Evolutionary conservation across 2,113 vertebrate genomes (phyloP), one percentile per base, ranked within the genome.

Genomic region (Brachypteracias leptosomus): DNA sequence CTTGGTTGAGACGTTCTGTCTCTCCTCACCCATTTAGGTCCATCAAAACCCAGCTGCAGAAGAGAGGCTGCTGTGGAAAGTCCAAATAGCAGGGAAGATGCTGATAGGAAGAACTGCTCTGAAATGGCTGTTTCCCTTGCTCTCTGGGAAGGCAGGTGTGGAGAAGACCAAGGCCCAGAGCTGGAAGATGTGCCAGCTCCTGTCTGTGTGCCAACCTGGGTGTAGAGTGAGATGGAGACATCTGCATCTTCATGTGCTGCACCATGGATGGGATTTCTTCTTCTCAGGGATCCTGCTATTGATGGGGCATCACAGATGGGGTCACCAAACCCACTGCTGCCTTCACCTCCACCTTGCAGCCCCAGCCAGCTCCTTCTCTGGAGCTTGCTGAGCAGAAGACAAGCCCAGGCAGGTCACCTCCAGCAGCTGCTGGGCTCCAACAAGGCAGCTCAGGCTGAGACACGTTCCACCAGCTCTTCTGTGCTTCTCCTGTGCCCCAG

Each of bases 81-180:
- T 51, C 31, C 40, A 52, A 35, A 47, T n/a, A 20, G 29, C 57
- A 86, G 38, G n/a, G n/a, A 70, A 35, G 59, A 17, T 47, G 49
- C 54, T 46, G 49, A 14, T 3, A 22, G 28, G 7, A 19, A 83
- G 80, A 81, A 33, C 44, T 67, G 31, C 57, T 68, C 72, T 83
- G 79, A 67, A 67, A 67, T 24, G 12, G 58, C n/a, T n/a, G 13
- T 87, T 72, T 89, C 20, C 17, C 40, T 90, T 86, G 20, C 66
- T 87, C 35, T 62, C 44, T 90, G 31, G 89, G 57, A 83, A 28
- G 58, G 28, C 74, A 95, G 95, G 85, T 86, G 58, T 33, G 77
- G 77, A 38, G 38, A 47, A 75, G 63, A 55, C n/a, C 20, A 33
- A 76, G 63, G 42, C 44, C 16, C 33, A 51, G 63, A 78, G 22